Conservation (phyloP, 2,797 vertebrate genomes). For the Denticeps clupeoides region DNA sequence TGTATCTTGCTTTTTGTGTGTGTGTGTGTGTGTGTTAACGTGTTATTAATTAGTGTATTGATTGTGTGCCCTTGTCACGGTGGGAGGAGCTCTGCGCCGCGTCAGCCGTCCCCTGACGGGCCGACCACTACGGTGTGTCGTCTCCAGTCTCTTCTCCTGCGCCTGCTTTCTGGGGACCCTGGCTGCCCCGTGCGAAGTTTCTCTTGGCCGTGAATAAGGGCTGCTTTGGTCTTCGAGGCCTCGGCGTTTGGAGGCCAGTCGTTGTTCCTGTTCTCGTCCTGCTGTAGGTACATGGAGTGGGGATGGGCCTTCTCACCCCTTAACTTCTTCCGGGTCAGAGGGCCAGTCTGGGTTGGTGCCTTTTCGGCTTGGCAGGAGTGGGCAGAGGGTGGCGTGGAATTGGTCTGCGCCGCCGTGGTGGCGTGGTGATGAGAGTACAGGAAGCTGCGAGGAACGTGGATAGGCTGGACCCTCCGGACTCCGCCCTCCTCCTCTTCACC, state of each 20-base stretch:
- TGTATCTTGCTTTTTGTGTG: too few species aligned
- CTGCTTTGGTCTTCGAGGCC: neutral
- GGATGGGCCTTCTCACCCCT: conserved; percentile 43
- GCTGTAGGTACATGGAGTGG: conserved; percentile 39
- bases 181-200: conserved; percentile 43
- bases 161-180: conserved; percentile 52
- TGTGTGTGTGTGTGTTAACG: neutral
- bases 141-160: conserved; percentile 69
- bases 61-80: conserved; percentile 7
- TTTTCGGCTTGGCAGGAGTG: neutral
- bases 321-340: conserved; percentile 63
- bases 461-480: conserved; percentile 12
- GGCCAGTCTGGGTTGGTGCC: conserved; percentile 23
- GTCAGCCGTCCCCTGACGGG: conserved; percentile 17
- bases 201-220: conserved; percentile 34
- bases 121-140: conserved; percentile 74
- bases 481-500: conserved; percentile 1
- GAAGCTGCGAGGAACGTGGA: too few species aligned
- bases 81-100: neutral
- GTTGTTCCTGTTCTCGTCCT: conserved; percentile 9
- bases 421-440: conserved; percentile 18
- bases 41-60: too few species aligned
- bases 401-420: conserved; percentile 1
- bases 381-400: conserved; percentile 6
- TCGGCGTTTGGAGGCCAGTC: neutral